Conservation (phyloP, 2,888 invertebrate species). For the Chrysomela aeneicollis region DNA sequence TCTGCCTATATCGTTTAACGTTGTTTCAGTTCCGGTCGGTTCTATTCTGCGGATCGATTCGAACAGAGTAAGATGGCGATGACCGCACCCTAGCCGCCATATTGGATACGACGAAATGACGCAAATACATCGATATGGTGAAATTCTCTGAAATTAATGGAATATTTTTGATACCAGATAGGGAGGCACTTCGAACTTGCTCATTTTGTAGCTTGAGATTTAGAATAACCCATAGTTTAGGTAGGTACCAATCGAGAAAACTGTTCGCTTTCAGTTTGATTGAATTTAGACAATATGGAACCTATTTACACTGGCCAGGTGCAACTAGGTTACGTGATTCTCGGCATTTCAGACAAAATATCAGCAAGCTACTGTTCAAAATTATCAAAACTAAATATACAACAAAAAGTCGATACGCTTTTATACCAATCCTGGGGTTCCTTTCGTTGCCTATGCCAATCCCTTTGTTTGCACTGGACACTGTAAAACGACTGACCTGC, state of each 20-base stretch:
- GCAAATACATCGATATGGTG: constrained; percentile 26
- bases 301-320: constrained; percentile 35
- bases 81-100: constrained; percentile 34
- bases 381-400: background rate
- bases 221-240: no score
- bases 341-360: constrained; percentile 21
- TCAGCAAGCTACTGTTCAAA: constrained; percentile 22
- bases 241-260: background rate
- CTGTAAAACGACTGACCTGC: no score
- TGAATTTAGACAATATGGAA: constrained; percentile 3
- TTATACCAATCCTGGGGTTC: constrained; percentile 19
- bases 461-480: constrained; percentile 14
- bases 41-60: constrained; percentile 11
- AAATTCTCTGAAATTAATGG: constrained; percentile 33
- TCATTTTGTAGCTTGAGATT: constrained; percentile 24
- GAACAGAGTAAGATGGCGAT: constrained; percentile 20
- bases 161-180: constrained; percentile 27
- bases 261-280: background rate
- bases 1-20: constrained; percentile 16
- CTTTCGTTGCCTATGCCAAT: background rate
- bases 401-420: background rate
- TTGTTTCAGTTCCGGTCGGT: constrained; percentile 9
- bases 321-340: constrained; percentile 18
- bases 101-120: constrained; percentile 25
- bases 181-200: constrained; percentile 23